Percentiles rank a stretch among this genome's conserved stretches.
These are phyloP conservation scores for Mustela lutreola DNA, from an alignment of 2,113 vertebrate genomes.

Conservation along the genomic window DNA sequence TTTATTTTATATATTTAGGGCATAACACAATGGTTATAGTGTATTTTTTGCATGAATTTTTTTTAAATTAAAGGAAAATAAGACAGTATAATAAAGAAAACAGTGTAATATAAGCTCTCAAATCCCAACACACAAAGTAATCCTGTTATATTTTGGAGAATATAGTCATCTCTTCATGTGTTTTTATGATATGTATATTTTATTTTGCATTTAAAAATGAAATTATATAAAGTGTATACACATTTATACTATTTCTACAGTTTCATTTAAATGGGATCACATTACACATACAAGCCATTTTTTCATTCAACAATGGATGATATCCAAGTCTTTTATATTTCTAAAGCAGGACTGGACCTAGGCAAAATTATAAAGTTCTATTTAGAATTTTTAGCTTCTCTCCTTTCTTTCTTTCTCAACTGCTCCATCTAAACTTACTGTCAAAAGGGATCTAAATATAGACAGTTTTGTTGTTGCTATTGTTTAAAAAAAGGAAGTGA, in stretches of 20 bases:
- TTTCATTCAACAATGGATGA: background rate
- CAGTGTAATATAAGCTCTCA: background rate
- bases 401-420: background rate
- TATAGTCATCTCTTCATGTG: slow-evolving; percentile 1
- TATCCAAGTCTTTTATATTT: background rate
- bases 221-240: background rate
- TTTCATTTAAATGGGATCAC: background rate
- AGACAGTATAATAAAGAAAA: slow-evolving; percentile 16
- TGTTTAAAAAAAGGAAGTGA: background rate
- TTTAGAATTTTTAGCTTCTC: background rate
- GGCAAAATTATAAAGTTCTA: background rate
- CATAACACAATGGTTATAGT: background rate
- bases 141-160: slow-evolving; percentile 10
- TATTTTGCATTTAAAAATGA: background rate
- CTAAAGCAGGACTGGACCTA: background rate
- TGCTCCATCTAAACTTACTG: background rate
- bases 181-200: background rate
- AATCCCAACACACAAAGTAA: slow-evolving; percentile 18
- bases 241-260: background rate
- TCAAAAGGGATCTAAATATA: background rate
- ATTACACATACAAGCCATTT: background rate
- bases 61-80: slow-evolving; percentile 49
- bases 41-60: background rate
- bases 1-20: slow-evolving; percentile 1
- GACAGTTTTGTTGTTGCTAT: background rate